Evolutionary conservation across 2,888 invertebrate species (phyloP), one percentile per base, ranked within the genome.

Genomic region (Embidobia sp.): DNA sequence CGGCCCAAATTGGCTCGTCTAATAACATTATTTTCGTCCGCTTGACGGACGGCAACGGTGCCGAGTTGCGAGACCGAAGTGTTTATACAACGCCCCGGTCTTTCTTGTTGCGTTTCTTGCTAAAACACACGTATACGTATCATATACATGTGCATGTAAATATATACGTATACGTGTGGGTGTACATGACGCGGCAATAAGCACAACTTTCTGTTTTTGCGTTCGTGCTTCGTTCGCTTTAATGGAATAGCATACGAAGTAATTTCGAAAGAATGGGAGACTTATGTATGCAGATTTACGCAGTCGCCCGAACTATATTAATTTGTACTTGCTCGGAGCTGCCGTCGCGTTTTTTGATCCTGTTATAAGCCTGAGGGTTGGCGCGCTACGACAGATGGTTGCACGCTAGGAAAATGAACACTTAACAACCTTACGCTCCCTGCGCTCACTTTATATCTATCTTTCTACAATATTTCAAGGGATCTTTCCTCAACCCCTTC

Each of bases 291-390:
- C 78, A 78, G 78, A 78, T 78, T 78, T 75, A 72, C 78, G 75
- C 78, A 72, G 78, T 77, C 75, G 70, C 75, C 75, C 63, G 78
- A 78, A 75, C 78, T 75, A 78, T 78, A 78, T 78, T 78, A 78
- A 78, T 78, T 78, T 78, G 78, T 78, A 75, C 70, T 78, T 51
- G 78, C 70, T 55, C 70, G 51, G 74, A 63, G 72, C 67, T 57
- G 37, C 77, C 72, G 74, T 75, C 78, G 75, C 78, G 78, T 78
- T 78, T 78, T 78, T 78, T 78, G 78, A 78, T 78, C 78, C 78
- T 53, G 78, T 75, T 75, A 78, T 72, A 72, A 78, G 78, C 78
- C 75, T 33, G 75, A 67, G 75, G 78, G 72, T 73, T 35, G 51
- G 42, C 72, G 51, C 35, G 70, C 31, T 72, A 78, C 78, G 70